Percentiles rank a stretch among this genome's conserved stretches.
Evolutionary conservation across 2,113 vertebrate species (phyloP).

Genomic region (Hippopotamus amphibius): DNA sequence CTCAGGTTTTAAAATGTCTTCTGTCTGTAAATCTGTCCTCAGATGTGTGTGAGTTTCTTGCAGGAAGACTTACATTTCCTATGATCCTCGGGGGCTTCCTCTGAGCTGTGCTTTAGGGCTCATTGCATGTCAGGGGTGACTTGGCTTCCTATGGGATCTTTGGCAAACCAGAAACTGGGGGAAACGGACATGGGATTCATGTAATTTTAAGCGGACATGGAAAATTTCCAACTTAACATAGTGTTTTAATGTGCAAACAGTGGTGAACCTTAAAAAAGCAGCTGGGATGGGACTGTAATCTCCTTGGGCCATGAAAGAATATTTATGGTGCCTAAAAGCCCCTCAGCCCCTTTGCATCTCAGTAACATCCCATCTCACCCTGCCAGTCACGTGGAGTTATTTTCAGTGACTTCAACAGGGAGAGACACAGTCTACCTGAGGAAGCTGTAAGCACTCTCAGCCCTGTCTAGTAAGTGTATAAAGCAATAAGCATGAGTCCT

Average conservation of each 20-base stretch:
- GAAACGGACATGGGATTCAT: neutral
- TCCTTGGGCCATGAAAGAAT: neutral
- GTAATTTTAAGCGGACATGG: neutral
- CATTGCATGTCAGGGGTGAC: neutral
- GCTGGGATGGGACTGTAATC: neutral
- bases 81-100: neutral
- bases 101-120: neutral
- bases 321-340: neutral
- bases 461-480: neutral
- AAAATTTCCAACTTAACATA: neutral
- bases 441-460: neutral
- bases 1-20: neutral
- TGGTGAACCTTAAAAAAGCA: neutral
- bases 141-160: neutral
- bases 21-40: constrained; percentile 23
- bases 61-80: neutral
- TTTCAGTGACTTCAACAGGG: neutral
- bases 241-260: neutral
- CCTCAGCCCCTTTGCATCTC: neutral
- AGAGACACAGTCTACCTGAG: neutral
- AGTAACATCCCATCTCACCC: neutral
- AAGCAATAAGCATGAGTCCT: neutral
- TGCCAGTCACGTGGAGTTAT: neutral
- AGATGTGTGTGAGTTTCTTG: neutral
- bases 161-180: neutral